Evolutionary conservation across 2,888 invertebrate species (phyloP), one percentile per base, ranked within the genome.

Genomic region (Linnaemya tessellans): DNA sequence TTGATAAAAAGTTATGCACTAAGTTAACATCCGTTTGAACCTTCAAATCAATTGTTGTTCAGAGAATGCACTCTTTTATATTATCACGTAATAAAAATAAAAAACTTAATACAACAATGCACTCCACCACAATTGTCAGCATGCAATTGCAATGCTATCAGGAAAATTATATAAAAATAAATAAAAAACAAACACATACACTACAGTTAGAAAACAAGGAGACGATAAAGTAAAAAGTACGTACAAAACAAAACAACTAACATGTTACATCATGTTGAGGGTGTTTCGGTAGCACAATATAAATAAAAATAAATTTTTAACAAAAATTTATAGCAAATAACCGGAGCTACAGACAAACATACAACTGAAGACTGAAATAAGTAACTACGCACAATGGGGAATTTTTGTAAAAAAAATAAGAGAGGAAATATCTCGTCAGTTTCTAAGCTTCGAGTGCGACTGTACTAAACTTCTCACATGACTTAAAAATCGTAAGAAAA

Each of bases 181-280:
- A 30, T 3, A 2, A 30, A 30, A 30, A 2, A 30, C 30, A 30
- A 43, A n/a, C 46, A 67, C 43, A 56, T 9, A 67, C 43, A 56
- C 8, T 18, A 56, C 30, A 35, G 35, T 35, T 46, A 35, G 20
- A 43, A 68, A 68, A 54, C 30, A 73, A 71, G 1, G 10, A 64
- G 38, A 25, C 13, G 64, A 51, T 25, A 46, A 64, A 67, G n/a
- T 30, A 38, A 65, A 65, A 80, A 51, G 25, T 35, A 38, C 18
- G 35, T 7, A 46, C 13, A 38, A 30, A 79, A 41, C 15, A 79
- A 25, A 20, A 68, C 46, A 13, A 62, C 41, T 54, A 73, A 67
- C 73, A 80, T 67, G 25, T 65, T 35, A 62, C 43, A 75, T 58
- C 71, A 82, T 70, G 75, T 82, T 22, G 70, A 56, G 62, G 70